A percentile compares a stretch with the other conserved stretches of the same genome.
phyloP scores from a whole-genome alignment of 2,888 invertebrate genomes.

The Pristionchus arcanus region DNA sequence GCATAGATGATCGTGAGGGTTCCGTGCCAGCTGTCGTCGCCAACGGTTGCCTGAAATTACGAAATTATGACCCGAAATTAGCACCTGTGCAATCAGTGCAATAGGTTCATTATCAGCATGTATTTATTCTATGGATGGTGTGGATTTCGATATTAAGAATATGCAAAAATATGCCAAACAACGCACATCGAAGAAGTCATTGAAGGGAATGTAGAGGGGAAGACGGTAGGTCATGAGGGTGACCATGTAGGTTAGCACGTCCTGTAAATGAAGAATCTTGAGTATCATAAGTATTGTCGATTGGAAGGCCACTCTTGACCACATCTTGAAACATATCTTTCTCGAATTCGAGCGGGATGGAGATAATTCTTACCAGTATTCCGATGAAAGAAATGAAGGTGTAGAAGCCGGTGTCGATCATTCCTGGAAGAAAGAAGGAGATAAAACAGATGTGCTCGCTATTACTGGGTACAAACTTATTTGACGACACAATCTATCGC shows the following conservation, averaged over 20 bases:
- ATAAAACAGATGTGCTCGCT: no score
- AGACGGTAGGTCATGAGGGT: constrained; percentile 40
- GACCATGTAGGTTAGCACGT: constrained; percentile 26
- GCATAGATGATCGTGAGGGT: constrained; percentile 1
- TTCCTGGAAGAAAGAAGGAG: background rate
- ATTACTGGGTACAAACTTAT: no score
- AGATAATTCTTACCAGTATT: background rate
- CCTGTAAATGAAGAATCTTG: background rate
- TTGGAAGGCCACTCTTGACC: background rate
- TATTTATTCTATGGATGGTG: no score
- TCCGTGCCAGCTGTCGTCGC: background rate
- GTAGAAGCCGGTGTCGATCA: constrained; percentile 14
- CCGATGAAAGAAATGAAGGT: constrained; percentile 15
- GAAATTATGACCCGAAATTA: background rate
- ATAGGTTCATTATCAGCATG: no score
- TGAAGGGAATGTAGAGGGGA: constrained; percentile 13
- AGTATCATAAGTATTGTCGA: background rate
- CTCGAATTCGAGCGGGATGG: background rate
- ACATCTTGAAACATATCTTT: no score
- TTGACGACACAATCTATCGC: no score
- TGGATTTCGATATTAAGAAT: no score
- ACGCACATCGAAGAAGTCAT: constrained; percentile 26
- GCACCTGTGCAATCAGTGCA: no score
- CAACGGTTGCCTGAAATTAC: background rate
- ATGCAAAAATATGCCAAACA: background rate